Evolutionary conservation across 2,113 vertebrate species (phyloP).

Genomic region (Potamarius usumacintae): DNA sequence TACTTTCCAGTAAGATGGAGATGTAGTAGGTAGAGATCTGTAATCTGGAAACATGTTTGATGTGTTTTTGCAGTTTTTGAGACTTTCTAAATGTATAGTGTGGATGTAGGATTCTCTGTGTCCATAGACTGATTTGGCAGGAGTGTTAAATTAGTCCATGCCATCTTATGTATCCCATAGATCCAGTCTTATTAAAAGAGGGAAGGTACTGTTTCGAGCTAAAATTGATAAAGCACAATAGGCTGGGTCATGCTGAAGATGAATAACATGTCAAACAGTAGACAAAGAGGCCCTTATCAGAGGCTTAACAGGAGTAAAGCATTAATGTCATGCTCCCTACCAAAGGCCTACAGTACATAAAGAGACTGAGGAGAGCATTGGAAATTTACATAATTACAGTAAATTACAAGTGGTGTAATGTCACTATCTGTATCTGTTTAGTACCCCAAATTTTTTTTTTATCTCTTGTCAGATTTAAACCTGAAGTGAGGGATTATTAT

Average conservation of each 20-base stretch:
- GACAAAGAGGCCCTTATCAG: constrained; percentile 31
- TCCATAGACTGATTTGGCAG: neutral
- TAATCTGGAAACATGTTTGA: neutral
- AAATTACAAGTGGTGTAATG: neutral
- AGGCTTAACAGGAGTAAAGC: constrained; percentile 22
- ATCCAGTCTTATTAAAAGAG: neutral
- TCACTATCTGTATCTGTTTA: neutral
- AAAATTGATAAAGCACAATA: constrained; percentile 19
- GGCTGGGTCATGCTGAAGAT: constrained; percentile 23
- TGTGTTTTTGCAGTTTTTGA: neutral
- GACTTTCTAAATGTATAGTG: neutral
- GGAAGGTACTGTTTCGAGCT: constrained; percentile 7
- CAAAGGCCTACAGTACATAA: neutral
- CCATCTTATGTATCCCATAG: neutral
- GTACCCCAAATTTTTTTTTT: neutral
- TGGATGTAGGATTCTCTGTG: neutral
- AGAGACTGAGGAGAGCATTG: neutral
- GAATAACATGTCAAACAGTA: constrained; percentile 31
- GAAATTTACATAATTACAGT: neutral
- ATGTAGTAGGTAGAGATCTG: neutral
- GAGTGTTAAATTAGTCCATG: neutral
- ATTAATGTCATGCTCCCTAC: constrained; percentile 2
- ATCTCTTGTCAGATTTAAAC: neutral
- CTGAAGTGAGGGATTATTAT: neutral
- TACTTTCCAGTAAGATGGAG: constrained; percentile 27